phyloP scores from a whole-genome alignment of 2,888 invertebrate genomes.

The Apodemia hepburni region DNA sequence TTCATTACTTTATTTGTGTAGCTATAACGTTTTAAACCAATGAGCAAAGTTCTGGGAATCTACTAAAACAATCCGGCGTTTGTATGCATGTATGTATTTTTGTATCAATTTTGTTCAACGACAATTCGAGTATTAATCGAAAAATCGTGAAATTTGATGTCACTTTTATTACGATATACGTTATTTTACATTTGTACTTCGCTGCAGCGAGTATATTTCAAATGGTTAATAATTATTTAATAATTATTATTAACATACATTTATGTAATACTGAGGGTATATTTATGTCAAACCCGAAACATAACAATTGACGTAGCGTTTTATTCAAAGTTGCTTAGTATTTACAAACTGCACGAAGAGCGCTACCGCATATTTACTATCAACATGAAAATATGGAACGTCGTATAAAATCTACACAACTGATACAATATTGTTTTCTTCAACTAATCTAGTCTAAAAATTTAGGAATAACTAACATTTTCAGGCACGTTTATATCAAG shows the following conservation, averaged over 20 bases:
- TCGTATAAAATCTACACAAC: slow-evolving; percentile 71
- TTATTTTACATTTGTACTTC: too few species aligned
- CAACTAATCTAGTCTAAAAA: slow-evolving; percentile 31
- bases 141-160: too few species aligned
- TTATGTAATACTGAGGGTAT: too few species aligned
- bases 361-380: slow-evolving; percentile 38
- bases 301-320: too few species aligned
- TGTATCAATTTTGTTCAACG: too few species aligned
- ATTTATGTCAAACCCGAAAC: too few species aligned
- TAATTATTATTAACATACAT: too few species aligned
- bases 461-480: slow-evolving; percentile 34
- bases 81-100: neutral
- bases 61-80: neutral
- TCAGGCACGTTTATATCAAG: slow-evolving; percentile 66
- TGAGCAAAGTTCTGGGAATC: neutral
- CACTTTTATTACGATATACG: too few species aligned
- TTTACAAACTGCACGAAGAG: slow-evolving; percentile 19
- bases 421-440: slow-evolving; percentile 38
- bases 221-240: too few species aligned
- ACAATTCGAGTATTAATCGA: too few species aligned
- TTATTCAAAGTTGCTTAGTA: neutral
- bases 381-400: slow-evolving; percentile 58
- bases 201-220: too few species aligned
- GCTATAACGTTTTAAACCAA: neutral
- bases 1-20: neutral